Conservation (phyloP, 1,140 invertebrate species). For the Eueides isabella region DNA sequence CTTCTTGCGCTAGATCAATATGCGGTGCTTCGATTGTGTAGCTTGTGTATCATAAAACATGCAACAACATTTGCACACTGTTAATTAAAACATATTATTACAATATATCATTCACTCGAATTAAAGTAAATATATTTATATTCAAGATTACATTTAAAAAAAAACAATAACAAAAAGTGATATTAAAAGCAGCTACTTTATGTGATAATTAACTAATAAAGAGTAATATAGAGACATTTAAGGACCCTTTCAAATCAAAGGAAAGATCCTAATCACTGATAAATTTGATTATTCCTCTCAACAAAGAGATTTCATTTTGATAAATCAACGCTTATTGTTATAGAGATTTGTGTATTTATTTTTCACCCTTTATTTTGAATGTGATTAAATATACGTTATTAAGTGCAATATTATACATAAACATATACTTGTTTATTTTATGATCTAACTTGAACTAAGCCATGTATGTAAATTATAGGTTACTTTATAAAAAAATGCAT, state of each 20-base stretch:
- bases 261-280: constrained; percentile 77
- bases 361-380: constrained; percentile 41
- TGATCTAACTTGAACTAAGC: too few species aligned
- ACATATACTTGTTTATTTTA: too few species aligned
- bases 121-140: too few species aligned
- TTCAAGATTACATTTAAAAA: background rate
- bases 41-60: background rate
- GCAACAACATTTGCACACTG: background rate
- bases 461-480: too few species aligned
- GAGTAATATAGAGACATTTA: constrained; percentile 60
- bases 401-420: too few species aligned
- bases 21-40: background rate
- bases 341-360: constrained; percentile 67
- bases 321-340: constrained; percentile 77
- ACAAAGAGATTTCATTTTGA: constrained; percentile 81
- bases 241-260: constrained; percentile 69
- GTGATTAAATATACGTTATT: too few species aligned
- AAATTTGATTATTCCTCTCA: constrained; percentile 75
- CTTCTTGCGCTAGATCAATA: background rate
- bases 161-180: too few species aligned
- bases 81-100: background rate
- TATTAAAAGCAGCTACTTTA: background rate
- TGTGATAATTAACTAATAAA: constrained; percentile 42
- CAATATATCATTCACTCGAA: background rate
- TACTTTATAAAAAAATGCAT: too few species aligned